These are phyloP conservation scores for Eciton burchellii DNA, from an alignment of 1,140 invertebrate species.

Conservation along the genomic window DNA sequence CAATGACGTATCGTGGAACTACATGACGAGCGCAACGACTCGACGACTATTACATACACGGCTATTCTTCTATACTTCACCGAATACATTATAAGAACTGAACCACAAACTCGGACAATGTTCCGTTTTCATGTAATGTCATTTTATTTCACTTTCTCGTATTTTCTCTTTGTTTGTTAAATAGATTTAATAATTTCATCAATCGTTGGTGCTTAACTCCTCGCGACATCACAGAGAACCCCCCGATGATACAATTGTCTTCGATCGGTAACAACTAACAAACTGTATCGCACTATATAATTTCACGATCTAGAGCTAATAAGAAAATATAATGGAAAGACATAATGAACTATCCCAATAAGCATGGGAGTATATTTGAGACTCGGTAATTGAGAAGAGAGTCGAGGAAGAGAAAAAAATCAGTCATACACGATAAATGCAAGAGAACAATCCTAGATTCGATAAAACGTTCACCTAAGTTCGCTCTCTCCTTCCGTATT, in stretches of 20 bases:
- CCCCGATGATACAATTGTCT: constrained; percentile 25
- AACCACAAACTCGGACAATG: not conserved
- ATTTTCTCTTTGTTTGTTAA: not conserved
- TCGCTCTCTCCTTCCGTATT: constrained; percentile 36
- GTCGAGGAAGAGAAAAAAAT: not conserved
- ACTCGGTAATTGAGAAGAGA: constrained; percentile 10
- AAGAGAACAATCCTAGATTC: constrained; percentile 17
- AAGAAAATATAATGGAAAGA: constrained; percentile 66
- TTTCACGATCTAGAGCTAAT: constrained; percentile 56
- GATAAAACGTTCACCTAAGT: constrained; percentile 64
- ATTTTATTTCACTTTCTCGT: not conserved
- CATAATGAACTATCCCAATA: constrained; percentile 58
- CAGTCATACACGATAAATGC: not conserved
- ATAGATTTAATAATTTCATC: not conserved
- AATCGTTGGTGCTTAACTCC: constrained; percentile 7
- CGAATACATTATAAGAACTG: constrained; percentile 3
- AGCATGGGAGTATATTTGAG: constrained; percentile 48
- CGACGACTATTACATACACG: too few species aligned
- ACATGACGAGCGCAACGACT: constrained; percentile 10
- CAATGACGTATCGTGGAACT: constrained; percentile 25
- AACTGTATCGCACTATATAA: constrained; percentile 27
- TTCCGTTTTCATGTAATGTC: not conserved
- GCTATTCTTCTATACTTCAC: constrained; percentile 18
- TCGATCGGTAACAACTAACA: constrained; percentile 52
- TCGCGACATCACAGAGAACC: constrained; percentile 10